These are phyloP conservation scores for Pygathrix nemaeus DNA, from an alignment of 2,113 vertebrate genomes.

Conservation along the genomic window DNA sequence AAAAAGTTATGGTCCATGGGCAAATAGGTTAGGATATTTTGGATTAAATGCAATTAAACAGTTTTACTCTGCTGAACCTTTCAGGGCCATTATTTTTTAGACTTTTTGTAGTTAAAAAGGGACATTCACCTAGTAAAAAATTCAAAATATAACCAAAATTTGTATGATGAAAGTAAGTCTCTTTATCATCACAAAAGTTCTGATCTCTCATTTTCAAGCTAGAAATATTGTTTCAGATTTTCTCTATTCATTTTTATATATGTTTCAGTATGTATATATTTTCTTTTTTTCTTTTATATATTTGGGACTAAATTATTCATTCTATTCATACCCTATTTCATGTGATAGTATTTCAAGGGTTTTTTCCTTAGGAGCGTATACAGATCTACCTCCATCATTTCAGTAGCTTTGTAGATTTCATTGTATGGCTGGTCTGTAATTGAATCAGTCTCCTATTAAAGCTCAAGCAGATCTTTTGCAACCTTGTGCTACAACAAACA, in stretches of 20 bases:
- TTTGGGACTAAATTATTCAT: not conserved
- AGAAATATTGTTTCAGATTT: slow-evolving; percentile 15
- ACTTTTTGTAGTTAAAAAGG: not conserved
- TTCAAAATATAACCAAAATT: not conserved
- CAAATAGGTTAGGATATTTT: not conserved
- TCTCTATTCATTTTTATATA: not conserved
- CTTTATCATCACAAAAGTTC: not conserved
- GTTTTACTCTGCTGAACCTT: not conserved
- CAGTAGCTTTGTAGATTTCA: not conserved
- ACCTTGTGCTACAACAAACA: not conserved
- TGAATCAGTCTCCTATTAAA: not conserved
- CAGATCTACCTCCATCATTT: not conserved
- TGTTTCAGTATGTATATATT: not conserved
- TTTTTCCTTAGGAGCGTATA: not conserved
- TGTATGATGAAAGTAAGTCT: not conserved
- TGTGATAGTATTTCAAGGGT: not conserved
- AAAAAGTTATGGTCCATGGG: not conserved
- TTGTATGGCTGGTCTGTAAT: not conserved
- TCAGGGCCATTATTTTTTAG: not conserved
- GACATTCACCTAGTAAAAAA: not conserved
- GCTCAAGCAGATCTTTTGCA: not conserved
- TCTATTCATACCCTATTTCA: not conserved
- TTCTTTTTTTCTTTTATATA: not conserved
- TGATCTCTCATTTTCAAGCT: not conserved
- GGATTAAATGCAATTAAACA: not conserved